Evolutionary conservation across 2,113 vertebrate genomes (phyloP).

Genomic region (Archilochus colubris): DNA sequence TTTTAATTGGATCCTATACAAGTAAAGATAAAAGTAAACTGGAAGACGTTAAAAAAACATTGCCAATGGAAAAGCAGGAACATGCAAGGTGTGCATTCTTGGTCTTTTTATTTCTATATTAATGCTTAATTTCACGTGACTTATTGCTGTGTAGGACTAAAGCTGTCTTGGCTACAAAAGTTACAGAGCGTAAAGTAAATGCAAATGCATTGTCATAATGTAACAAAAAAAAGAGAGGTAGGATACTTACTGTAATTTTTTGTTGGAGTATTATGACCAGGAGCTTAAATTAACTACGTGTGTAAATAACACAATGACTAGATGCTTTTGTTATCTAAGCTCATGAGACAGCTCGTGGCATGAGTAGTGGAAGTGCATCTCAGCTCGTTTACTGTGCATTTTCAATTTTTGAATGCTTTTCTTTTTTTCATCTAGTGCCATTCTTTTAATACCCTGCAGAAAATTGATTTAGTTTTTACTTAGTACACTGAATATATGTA

Average conservation of each 20-base stretch:
- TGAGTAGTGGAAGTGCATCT: not conserved
- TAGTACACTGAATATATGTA: not conserved
- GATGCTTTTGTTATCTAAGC: not conserved
- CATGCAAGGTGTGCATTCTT: slow-evolving; percentile 74
- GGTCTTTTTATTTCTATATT: slow-evolving; percentile 7
- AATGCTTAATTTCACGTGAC: not conserved
- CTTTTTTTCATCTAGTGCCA: not conserved
- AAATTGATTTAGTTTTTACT: not conserved
- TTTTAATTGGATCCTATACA: slow-evolving; percentile 80
- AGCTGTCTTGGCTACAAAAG: not conserved
- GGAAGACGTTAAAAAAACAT: slow-evolving; percentile 76
- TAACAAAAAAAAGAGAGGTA: not conserved
- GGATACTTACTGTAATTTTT: not conserved
- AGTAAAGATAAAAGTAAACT: slow-evolving; percentile 79
- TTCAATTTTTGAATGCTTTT: not conserved
- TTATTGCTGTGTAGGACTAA: not conserved
- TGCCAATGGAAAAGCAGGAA: slow-evolving; percentile 60
- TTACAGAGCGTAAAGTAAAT: not conserved
- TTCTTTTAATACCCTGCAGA: not conserved
- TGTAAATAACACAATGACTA: not conserved
- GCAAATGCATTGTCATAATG: not conserved
- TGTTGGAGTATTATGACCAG: not conserved
- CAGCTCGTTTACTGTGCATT: not conserved
- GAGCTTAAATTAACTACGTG: not conserved
- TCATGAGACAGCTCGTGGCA: not conserved